Base-by-base conservation (phyloP, 2,888 invertebrate species). In the Nasonovia ribisnigri region DNA sequence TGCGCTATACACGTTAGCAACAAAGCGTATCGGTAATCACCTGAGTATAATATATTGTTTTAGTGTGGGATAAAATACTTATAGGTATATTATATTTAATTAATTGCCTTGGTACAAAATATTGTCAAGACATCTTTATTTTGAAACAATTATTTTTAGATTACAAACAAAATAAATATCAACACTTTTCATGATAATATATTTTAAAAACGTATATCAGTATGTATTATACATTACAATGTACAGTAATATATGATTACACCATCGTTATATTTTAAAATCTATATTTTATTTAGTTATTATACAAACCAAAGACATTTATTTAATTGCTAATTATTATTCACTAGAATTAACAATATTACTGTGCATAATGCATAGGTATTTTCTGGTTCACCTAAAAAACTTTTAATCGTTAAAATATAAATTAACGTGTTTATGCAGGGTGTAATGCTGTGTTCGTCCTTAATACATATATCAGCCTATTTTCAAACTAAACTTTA, bases 401-500 rank as follows among this genome's bases (percentile, higher is more conserved):
- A 48, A 48, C 29, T 86, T 87, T 20, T 87, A 48, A 48, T 48
- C 77, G 36, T 77, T 77, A 36, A 77, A 77, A 77, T 77, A 77
- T 77, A 77, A 77, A 36, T 77, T 8, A 36, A 77, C 77, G 77
- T 36, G 77, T 77, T 77, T 77, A 77, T 77, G 36, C 77, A 77
- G 36, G 20, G 36, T 36, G 20, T 36, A 36, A 77, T 20, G 77
- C 8, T 36, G 36, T 6, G 36, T 77, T 77, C 36, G 36, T 77
- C 20, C 77, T 77, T 36, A 77, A 77, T 36, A 77, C 77, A 77
- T 36, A 20, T 8, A 77, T 20, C 36, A 77, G 36, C 36, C 36
- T 77, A 77, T 77, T 77, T 77, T 8, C 77, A 77, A 77, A 77
- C 77, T 77, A 77, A 77, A 77, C 36, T 36, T 77, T 77, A 77